These are phyloP conservation scores for Lasioglossum zephyrum DNA, from an alignment of 2,888 invertebrate species.

Conservation along the genomic window DNA sequence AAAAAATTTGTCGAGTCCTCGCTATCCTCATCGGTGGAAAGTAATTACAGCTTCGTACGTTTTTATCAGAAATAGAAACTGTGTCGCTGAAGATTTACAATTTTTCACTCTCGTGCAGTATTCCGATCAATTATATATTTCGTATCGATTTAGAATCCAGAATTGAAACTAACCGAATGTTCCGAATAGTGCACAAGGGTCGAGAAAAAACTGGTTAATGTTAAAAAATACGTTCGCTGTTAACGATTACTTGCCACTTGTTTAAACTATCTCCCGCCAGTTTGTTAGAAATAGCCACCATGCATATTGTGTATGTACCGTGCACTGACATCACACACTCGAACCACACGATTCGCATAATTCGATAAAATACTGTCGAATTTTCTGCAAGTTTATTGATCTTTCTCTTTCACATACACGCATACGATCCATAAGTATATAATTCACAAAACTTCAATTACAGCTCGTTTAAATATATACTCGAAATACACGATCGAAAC, in stretches of 20 bases:
- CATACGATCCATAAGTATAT: conserved; percentile 39
- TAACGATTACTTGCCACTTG: conserved; percentile 17
- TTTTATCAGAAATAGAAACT: conserved; percentile 3
- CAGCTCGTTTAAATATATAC: not conserved
- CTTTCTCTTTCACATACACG: conserved; percentile 35
- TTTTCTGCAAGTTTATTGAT: conserved; percentile 22
- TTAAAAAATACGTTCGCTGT: conserved; percentile 16
- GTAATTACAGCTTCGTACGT: not conserved
- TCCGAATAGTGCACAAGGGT: not conserved
- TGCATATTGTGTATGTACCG: conserved; percentile 21
- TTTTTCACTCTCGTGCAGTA: not conserved
- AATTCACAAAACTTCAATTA: not conserved
- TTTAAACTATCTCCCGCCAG: not conserved
- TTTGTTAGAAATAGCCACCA: conserved; percentile 67
- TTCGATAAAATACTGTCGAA: conserved; percentile 28
- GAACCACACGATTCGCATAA: conserved; percentile 24
- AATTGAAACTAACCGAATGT: not conserved
- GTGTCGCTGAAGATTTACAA: not conserved
- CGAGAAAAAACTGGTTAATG: not conserved
- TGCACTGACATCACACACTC: conserved; percentile 53
- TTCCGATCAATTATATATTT: not conserved
- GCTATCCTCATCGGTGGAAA: not conserved
- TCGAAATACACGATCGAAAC: conserved; percentile 3
- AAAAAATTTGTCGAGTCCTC: not conserved
- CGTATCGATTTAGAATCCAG: not conserved